phyloP scores from a whole-genome alignment of 2,797 vertebrate genomes.

The Peromyscus attwateri region DNA sequence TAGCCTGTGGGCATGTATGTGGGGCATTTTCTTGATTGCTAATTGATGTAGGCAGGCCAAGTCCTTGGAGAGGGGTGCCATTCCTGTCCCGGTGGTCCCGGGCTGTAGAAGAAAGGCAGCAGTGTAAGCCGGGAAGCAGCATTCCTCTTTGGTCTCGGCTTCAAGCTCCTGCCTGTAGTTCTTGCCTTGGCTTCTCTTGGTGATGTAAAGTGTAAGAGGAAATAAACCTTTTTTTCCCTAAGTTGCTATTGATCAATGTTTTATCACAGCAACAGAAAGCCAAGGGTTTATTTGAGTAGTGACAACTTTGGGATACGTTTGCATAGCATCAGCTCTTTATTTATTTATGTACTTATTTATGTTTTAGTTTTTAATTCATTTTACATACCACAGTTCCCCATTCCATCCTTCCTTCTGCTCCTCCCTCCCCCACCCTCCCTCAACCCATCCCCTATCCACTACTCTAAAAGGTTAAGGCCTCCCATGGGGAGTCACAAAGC shows the following conservation, averaged over 20 bases:
- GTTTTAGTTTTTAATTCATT: no score
- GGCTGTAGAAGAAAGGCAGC: not conserved
- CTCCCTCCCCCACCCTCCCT: no score
- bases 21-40: not conserved
- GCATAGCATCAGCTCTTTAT: not conserved
- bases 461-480: no score
- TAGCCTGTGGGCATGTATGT: not conserved
- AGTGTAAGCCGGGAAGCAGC: no score
- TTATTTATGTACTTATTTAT: no score
- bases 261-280: not conserved
- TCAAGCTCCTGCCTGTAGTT: not conserved
- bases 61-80: not conserved
- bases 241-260: not conserved
- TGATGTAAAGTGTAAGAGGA: not conserved
- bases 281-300: not conserved
- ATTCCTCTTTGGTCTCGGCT: no score
- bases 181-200: not conserved
- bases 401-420: no score
- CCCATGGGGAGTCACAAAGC: no score
- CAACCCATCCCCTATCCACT: no score
- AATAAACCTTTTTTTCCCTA: not conserved
- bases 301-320: not conserved
- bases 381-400: no score
- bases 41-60: not conserved
- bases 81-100: not conserved